A percentile compares a stretch with the other conserved stretches of the same genome.
Conservation (phyloP, 2,113 vertebrate genomes). For the Melanerpes aurifrons region DNA sequence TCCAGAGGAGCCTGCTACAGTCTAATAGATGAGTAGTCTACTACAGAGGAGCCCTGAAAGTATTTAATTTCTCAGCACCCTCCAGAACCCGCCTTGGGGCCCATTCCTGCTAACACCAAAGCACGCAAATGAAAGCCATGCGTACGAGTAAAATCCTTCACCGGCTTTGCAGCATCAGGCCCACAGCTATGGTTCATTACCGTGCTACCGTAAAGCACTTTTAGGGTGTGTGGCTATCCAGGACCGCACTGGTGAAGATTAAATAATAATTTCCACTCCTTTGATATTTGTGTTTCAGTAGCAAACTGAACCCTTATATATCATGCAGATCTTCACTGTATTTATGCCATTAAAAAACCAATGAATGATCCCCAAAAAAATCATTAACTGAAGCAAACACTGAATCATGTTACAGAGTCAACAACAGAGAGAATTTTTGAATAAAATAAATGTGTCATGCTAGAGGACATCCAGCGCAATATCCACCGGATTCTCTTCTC, state of each 20-base stretch:
- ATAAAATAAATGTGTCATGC: constrained; percentile 21
- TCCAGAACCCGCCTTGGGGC: not conserved
- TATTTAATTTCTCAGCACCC: not conserved
- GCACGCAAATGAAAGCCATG: not conserved
- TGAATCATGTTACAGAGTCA: constrained; percentile 58
- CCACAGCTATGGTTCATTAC: not conserved
- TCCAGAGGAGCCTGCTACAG: not conserved
- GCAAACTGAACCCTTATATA: not conserved
- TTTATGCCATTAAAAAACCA: constrained; percentile 10
- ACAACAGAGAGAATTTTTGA: constrained; percentile 26
- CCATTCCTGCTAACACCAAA: not conserved
- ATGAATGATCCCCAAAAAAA: constrained; percentile 55
- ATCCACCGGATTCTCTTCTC: constrained; percentile 64
- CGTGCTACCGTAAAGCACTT: not conserved
- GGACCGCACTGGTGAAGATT: not conserved
- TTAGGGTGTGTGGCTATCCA: not conserved
- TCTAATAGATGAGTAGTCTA: not conserved
- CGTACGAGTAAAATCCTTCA: not conserved
- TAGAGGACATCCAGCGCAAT: constrained; percentile 50
- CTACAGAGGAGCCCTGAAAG: not conserved
- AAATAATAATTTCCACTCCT: not conserved
- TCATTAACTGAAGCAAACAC: constrained; percentile 46
- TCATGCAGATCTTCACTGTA: not conserved
- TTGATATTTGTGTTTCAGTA: constrained; percentile 17
- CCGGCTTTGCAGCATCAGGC: not conserved